phyloP scores from a whole-genome alignment of 1,140 invertebrate species.

The Drosophila pandora region DNA sequence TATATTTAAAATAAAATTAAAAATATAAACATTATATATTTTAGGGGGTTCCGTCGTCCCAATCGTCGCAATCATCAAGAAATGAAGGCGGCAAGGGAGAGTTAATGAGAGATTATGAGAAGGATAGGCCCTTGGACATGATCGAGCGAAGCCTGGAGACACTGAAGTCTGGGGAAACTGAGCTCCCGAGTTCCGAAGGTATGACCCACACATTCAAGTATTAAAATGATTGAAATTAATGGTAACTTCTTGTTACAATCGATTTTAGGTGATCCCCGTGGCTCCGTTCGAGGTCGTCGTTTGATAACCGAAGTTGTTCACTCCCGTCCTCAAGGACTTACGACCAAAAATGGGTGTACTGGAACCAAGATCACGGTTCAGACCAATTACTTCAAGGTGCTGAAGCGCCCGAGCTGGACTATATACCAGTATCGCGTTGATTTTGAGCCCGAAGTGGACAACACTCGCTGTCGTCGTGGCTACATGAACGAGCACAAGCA shows the following conservation, averaged over 20 bases:
- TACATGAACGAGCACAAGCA: constrained; percentile 55
- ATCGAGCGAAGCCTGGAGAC: too few species aligned
- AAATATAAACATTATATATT: too few species aligned
- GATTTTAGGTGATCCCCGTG: constrained; percentile 60
- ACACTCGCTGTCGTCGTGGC: constrained; percentile 55
- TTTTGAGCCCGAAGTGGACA: constrained; percentile 87
- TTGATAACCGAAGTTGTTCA: constrained; percentile 59
- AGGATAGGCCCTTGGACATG: too few species aligned
- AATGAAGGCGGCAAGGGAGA: too few species aligned
- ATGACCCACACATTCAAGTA: neutral
- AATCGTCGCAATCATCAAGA: too few species aligned
- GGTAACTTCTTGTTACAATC: neutral
- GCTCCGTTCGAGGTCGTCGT: constrained; percentile 65
- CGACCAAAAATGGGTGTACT: constrained; percentile 47
- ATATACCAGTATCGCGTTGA: constrained; percentile 93
- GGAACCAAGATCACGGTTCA: constrained; percentile 81
- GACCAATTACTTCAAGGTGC: constrained; percentile 91
- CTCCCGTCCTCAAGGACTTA: constrained; percentile 53
- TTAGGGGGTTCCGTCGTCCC: too few species aligned
- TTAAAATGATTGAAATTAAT: neutral
- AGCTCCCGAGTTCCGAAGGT: constrained; percentile 11
- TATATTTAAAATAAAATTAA: too few species aligned
- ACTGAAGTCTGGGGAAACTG: neutral
- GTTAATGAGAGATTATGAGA: too few species aligned
- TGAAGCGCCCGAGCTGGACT: constrained; percentile 88